Conservation (phyloP, 2,797 vertebrate species). For the Lophotriccus pileatus region DNA sequence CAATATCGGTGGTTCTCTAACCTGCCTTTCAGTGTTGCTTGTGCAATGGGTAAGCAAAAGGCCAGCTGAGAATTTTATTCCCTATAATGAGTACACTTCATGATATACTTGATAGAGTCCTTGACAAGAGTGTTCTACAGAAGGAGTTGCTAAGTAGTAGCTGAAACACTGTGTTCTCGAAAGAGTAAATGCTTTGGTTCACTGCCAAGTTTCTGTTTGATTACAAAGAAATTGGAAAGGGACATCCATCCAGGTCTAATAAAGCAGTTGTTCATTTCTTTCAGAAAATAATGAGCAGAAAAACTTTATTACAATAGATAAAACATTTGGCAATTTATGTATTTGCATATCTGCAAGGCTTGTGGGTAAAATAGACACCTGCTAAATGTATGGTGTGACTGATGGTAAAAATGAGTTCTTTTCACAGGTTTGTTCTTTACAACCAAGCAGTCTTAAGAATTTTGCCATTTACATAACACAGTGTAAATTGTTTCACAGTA, state of each 20-base stretch:
- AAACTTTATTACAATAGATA: not conserved
- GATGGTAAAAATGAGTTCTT: slow-evolving; percentile 53
- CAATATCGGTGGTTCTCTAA: not conserved
- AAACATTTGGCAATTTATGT: slow-evolving; percentile 17
- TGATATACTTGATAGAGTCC: not conserved
- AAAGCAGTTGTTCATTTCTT: slow-evolving; percentile 18
- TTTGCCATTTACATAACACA: slow-evolving; percentile 50
- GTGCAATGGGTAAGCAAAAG: not conserved
- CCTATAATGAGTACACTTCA: not conserved
- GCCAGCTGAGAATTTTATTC: not conserved
- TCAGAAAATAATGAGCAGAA: not conserved
- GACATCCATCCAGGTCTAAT: not conserved
- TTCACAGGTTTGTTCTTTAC: slow-evolving; percentile 58
- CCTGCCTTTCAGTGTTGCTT: not conserved
- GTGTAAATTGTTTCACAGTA: slow-evolving; percentile 64
- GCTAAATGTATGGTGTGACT: slow-evolving; percentile 43
- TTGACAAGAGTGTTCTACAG: slow-evolving; percentile 4
- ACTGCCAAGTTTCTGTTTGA: slow-evolving; percentile 43
- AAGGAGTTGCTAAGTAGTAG: slow-evolving; percentile 7
- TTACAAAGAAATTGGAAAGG: slow-evolving; percentile 37
- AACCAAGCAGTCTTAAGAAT: slow-evolving; percentile 42
- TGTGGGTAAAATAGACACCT: slow-evolving; percentile 60
- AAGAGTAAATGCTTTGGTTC: slow-evolving; percentile 20
- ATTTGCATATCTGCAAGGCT: slow-evolving; percentile 43
- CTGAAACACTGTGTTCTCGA: slow-evolving; percentile 5